Evolutionary conservation across 2,888 invertebrate species (phyloP), one percentile per base, ranked within the genome.

Genomic region (Spisula solida): DNA sequence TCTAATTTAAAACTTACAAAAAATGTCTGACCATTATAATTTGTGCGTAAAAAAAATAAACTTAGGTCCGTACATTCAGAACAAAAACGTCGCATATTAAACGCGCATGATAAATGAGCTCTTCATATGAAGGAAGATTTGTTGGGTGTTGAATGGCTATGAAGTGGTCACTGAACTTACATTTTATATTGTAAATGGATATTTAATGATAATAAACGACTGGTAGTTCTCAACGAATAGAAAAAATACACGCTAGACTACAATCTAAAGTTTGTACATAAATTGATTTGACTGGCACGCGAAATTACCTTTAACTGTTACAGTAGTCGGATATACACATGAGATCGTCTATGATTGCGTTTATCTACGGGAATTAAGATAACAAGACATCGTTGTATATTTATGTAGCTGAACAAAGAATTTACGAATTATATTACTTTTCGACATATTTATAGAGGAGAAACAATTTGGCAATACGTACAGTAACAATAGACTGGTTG

Each of bases 81-180:
- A 70, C 41, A 31, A 75, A 75, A 10, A 4, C 25, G 75, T 75
- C 75, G 75, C 75, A 18, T 75, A 75, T 75, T 75, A 75, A 75
- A 75, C 75, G 2, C 16, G 16, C 8, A 31, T 75, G 75, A 75
- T 75, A 10, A 75, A 75, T 75, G 75, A 31, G 75, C 34, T 75
- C 75, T 75, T 75, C 34, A 31, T 75, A 75, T 34, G 75, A 31
- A 75, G 75, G 18, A 16, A 75, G 75, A 31, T 34, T 75, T 75
- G 14, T 34, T 25, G 4, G 31, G 31, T 34, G 75, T 75, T 34
- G 34, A 75, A 75, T 75, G 75, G 75, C 75, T 75, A 31, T 31
- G 18, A 31, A 29, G 34, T 31, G 75, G 75, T 75, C 75, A 75
- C 31, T 75, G 75, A 75, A 75, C 75, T 18, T 75, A 31, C 75